Evolutionary conservation across 2,797 vertebrate genomes (phyloP).

Genomic region (Gorsachius magnificus): DNA sequence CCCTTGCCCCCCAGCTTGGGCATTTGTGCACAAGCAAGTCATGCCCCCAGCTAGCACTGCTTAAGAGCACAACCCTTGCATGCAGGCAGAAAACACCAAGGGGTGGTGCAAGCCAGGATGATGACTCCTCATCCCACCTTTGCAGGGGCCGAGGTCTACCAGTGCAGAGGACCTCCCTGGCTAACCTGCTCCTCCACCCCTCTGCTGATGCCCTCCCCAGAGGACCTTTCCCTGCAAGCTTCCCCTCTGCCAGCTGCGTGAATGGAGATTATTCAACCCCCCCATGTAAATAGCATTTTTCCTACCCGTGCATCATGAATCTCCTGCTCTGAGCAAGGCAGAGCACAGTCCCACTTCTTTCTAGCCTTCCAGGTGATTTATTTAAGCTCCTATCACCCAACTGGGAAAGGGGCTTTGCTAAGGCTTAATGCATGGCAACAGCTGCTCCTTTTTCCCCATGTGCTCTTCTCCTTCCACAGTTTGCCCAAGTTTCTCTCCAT

Average conservation of each 20-base stretch:
- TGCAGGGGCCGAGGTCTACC: neutral
- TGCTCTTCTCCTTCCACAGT: neutral
- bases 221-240: neutral
- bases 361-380: neutral
- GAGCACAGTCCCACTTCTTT: neutral
- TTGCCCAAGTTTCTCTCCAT: neutral
- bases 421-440: neutral
- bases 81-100: neutral
- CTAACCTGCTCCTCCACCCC: neutral
- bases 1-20: neutral
- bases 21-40: no score
- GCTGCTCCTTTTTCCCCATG: neutral
- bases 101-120: no score
- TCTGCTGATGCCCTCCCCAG: neutral
- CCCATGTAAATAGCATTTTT: fast-evolving
- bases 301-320: fast-evolving
- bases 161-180: neutral
- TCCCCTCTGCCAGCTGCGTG: neutral
- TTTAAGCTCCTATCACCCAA: neutral
- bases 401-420: neutral
- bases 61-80: neutral
- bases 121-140: neutral
- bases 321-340: neutral
- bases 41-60: neutral
- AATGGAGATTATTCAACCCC: neutral